Evolutionary conservation across 2,888 invertebrate species (phyloP), one percentile per base, ranked within the genome.

Genomic region (Noctua janthe): DNA sequence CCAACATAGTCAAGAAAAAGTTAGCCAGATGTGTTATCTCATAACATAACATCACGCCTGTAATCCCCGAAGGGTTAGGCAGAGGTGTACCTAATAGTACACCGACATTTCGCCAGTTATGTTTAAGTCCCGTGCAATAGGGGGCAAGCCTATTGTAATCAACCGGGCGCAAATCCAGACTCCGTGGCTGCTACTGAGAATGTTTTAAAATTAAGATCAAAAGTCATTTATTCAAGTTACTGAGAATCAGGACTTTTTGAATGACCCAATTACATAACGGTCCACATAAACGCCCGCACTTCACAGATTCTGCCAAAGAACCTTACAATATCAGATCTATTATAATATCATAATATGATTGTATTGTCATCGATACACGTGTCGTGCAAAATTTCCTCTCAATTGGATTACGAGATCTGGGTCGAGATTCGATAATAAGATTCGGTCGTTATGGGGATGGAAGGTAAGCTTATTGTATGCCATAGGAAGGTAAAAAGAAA

Each of bases 391-490:
- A 62, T 79, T 75, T 51, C n/a, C 62, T 54, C 35, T 62, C 43
- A 75, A 83, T 75, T n/a, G 43, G 56, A 51, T 73, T 59, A 49
- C 29, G 74, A 3, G 23, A 51, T 49, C 23, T 73, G 56, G 39
- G 56, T 62, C 6, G 39, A 74, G 49, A 81, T 54, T 78, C n/a
- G n/a, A 81, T 56, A 54, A 35, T 35, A 66, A 78, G 35, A 47
- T 81, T 56, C 5, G 20, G n/a, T 81, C 47, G 71, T 69, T 35
- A 29, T 56, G 23, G n/a, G 15, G 29, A 23, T 17, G 49, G 71
- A 29, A 73, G 10, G 29, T 59, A 39, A 11, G 17, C n/a, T 43
- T 81, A 81, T 39, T 49, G 56, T 81, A 23, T 56, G 3, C 29
- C 35, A 56, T 17, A 43, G 3, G 29, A 15, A 49, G 39, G 43